Conservation (phyloP, 1,140 invertebrate species). For the Conopomorpha cramerella region DNA sequence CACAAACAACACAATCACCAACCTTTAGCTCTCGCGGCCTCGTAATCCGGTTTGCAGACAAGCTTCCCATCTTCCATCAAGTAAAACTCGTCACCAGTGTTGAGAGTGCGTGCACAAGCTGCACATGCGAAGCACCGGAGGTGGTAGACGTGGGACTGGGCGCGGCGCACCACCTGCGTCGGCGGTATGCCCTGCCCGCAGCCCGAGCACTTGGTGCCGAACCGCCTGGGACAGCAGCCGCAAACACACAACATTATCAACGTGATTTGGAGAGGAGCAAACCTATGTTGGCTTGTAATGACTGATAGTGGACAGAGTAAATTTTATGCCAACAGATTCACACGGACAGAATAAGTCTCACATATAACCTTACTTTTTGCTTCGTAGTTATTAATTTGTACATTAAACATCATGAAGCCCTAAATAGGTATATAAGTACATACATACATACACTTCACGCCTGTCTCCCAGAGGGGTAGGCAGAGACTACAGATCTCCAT, state of each 20-base stretch:
- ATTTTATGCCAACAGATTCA: too few species aligned
- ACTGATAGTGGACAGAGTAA: too few species aligned
- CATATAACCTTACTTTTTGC: too few species aligned
- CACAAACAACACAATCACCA: too few species aligned
- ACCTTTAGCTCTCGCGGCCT: constrained; percentile 93
- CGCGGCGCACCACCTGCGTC: constrained; percentile 91
- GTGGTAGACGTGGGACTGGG: constrained; percentile 95
- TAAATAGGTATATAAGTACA: too few species aligned
- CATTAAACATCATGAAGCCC: too few species aligned
- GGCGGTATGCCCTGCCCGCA: constrained; percentile 96
- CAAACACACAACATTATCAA: constrained; percentile 53
- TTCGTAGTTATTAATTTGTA: too few species aligned
- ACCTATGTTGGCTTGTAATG: too few species aligned
- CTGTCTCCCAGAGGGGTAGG: too few species aligned
- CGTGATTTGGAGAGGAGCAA: constrained; percentile 18
- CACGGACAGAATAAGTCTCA: too few species aligned
- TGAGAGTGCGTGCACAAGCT: constrained; percentile 91
- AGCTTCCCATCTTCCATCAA: constrained; percentile 97
- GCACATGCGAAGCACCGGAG: constrained; percentile 96
- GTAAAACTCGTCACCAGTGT: constrained; percentile 98
- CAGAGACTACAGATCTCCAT: too few species aligned
- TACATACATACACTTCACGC: too few species aligned
- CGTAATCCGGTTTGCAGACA: constrained; percentile 97
- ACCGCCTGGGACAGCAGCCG: constrained; percentile 80
- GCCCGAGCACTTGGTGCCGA: constrained; percentile 95